phyloP scores from a whole-genome alignment of 2,888 invertebrate genomes.

The Lasioglossum vierecki region DNA sequence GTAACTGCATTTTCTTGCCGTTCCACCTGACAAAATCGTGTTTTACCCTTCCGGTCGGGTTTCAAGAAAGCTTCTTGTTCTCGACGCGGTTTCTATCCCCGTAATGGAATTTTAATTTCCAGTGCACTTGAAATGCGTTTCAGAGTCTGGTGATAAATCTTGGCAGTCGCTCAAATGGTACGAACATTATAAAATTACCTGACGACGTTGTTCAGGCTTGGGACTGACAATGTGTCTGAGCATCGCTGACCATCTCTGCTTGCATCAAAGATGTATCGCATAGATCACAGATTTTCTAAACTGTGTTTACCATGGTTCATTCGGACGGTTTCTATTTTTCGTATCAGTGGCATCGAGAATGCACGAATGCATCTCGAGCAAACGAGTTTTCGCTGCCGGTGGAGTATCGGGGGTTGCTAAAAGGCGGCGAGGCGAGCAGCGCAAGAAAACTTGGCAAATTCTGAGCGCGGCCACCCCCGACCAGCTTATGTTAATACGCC shows the following conservation, averaged over 20 bases:
- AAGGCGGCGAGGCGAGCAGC: background rate
- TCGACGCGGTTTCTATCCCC: background rate
- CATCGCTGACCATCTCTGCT: background rate
- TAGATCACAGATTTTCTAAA: no score
- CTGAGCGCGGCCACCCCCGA: constrained; percentile 14
- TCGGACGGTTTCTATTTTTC: background rate
- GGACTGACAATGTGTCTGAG: background rate
- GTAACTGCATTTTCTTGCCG: constrained; percentile 69
- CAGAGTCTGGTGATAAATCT: background rate
- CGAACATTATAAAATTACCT: background rate
- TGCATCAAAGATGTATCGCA: no score
- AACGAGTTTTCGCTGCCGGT: background rate
- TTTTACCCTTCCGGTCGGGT: constrained; percentile 67
- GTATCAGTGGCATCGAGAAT: background rate
- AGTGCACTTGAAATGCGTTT: background rate
- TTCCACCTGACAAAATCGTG: constrained; percentile 69
- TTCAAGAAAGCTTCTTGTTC: constrained; percentile 66
- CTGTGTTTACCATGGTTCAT: background rate
- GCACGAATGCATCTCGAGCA: background rate
- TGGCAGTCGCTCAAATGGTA: background rate
- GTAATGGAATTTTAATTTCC: background rate
- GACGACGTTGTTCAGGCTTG: background rate
- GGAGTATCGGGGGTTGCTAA: background rate
- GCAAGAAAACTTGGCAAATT: background rate
- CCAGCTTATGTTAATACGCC: constrained; percentile 68